These are phyloP conservation scores for Umimayanthus kanabou DNA, from an alignment of 92 coral and sea anemone species.

Conservation along the genomic window DNA sequence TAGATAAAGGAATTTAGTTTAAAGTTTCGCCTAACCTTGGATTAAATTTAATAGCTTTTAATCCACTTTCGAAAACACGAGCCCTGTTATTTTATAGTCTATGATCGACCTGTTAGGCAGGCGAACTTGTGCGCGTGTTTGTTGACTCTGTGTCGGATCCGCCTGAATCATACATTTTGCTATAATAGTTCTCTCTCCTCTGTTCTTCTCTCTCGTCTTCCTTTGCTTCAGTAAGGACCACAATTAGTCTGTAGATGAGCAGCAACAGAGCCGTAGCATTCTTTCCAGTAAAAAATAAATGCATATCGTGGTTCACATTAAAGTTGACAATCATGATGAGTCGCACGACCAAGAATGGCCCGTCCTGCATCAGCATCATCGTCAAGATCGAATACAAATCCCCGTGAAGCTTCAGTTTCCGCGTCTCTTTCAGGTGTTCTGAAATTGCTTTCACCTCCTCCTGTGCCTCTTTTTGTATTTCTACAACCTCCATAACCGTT, in stretches of 20 bases:
- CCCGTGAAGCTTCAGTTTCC: slow-evolving; percentile 86
- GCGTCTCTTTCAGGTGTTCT: slow-evolving; percentile 74
- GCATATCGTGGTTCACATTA: slow-evolving; percentile 73
- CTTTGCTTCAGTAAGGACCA: slow-evolving; percentile 67
- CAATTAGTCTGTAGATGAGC: slow-evolving; percentile 79
- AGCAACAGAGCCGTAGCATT: slow-evolving; percentile 86
- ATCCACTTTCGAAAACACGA: too few relatives aligned
- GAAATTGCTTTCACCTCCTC: slow-evolving; percentile 83
- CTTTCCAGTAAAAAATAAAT: slow-evolving; percentile 92
- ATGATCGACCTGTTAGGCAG: background rate
- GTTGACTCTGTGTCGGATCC: slow-evolving; percentile 30
- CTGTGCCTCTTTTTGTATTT: slow-evolving; percentile 71
- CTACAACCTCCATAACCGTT: slow-evolving; percentile 79
- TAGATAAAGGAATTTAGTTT: too few relatives aligned
- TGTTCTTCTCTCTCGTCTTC: slow-evolving; percentile 66
- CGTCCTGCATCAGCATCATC: slow-evolving; percentile 94
- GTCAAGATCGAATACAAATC: slow-evolving; percentile 91
- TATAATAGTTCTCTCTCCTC: slow-evolving; percentile 35
- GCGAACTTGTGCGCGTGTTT: slow-evolving; percentile 15
- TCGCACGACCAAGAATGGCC: slow-evolving; percentile 89
- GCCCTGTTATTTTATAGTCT: background rate
- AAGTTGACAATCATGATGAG: slow-evolving; percentile 74
- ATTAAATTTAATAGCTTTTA: too few relatives aligned
- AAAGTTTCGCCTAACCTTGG: too few relatives aligned
- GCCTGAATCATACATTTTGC: slow-evolving; percentile 22